These are phyloP conservation scores for Taphrorychus bicolor DNA, from an alignment of 2,888 invertebrate species.

Conservation along the genomic window DNA sequence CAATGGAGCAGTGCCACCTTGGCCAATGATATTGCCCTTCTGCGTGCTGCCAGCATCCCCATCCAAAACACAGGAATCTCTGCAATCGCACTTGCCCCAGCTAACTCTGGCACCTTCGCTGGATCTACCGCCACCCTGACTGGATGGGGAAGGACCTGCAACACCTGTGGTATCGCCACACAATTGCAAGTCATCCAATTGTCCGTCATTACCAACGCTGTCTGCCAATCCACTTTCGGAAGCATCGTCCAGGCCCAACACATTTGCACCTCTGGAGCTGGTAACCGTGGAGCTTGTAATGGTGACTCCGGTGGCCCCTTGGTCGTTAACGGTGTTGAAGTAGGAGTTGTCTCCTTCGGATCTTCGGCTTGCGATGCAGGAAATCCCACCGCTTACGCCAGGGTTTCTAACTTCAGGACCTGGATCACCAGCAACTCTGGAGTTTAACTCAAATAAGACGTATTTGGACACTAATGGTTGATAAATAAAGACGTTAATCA, in stretches of 20 bases:
- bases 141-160: constrained; percentile 59
- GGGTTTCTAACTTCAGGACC: constrained; percentile 27
- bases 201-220: constrained; percentile 57
- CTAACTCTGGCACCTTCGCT: constrained; percentile 49
- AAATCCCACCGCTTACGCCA: constrained; percentile 28
- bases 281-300: constrained; percentile 31
- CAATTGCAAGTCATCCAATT: constrained; percentile 41
- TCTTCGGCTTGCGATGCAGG: constrained; percentile 17
- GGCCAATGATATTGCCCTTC: constrained; percentile 28
- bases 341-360: constrained; percentile 37
- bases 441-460: too few relatives aligned
- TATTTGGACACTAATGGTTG: too few relatives aligned
- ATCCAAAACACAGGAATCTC: not conserved
- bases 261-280: constrained; percentile 60
- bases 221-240: constrained; percentile 58
- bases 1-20: constrained; percentile 14
- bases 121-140: constrained; percentile 57
- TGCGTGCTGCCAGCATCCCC: constrained; percentile 4
- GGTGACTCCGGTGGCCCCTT: constrained; percentile 38
- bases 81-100: constrained; percentile 9
- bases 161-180: constrained; percentile 6
- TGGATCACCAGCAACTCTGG: constrained; percentile 26
- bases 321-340: constrained; percentile 28
- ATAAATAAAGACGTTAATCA: too few relatives aligned
- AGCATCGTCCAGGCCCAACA: constrained; percentile 58